A percentile compares a stretch with the other conserved stretches of the same genome.
Evolutionary conservation across 2,888 invertebrate species (phyloP).

Genomic region (Thecocarcelia acutangulata): DNA sequence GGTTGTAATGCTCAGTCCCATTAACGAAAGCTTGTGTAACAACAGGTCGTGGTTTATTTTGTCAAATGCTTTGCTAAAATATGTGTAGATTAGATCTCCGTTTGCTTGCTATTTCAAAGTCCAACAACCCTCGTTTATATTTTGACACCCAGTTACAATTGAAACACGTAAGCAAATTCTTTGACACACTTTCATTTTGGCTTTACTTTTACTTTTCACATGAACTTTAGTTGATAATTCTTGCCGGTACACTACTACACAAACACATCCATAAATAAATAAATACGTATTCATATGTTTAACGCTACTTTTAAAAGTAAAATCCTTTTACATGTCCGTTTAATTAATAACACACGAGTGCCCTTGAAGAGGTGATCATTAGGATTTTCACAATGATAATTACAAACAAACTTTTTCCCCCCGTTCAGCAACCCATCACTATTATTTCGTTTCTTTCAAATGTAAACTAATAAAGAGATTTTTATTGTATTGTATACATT

Average conservation of each 20-base stretch:
- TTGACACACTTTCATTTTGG: conserved; percentile 47
- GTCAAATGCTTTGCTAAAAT: no score
- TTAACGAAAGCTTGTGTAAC: no score
- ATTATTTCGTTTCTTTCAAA: conserved; percentile 23
- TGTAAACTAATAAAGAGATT: conserved; percentile 39
- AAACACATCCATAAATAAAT: no score
- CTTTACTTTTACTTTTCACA: neutral
- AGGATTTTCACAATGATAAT: conserved; percentile 68
- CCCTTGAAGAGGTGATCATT: conserved; percentile 79
- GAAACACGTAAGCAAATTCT: conserved; percentile 8
- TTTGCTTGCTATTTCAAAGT: no score
- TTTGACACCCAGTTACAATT: conserved; percentile 7
- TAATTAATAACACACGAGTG: conserved; percentile 77
- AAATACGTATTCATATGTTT: neutral
- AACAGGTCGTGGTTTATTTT: no score
- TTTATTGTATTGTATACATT: conserved; percentile 53
- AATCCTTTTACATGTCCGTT: conserved; percentile 33
- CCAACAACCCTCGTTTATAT: conserved; percentile 13
- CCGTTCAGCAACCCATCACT: neutral
- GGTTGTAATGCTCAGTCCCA: no score
- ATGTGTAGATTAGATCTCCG: no score
- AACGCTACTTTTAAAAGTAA: neutral
- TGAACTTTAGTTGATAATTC: conserved; percentile 6
- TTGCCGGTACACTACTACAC: no score
- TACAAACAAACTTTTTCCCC: conserved; percentile 50